phyloP scores from a whole-genome alignment of 23 tunicate genomes.

The Styela clava region DNA sequence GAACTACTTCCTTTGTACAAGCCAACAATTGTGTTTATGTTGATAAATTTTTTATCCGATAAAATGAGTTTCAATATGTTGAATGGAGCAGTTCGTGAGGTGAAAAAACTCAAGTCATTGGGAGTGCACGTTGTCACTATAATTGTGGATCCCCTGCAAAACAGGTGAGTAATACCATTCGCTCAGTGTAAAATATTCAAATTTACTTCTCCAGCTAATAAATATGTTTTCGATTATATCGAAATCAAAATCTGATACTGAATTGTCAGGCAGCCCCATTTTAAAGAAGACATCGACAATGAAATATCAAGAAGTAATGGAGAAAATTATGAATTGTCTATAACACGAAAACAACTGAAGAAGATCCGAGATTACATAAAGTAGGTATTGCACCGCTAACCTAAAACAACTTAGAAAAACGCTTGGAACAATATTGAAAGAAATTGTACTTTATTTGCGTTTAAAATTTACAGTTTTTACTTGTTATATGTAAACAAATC shows the following conservation, averaged over 20 bases:
- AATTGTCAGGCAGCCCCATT: not conserved
- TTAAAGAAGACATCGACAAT: not conserved
- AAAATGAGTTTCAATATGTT: conserved; percentile 53
- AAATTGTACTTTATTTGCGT: no score
- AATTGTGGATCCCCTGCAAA: conserved; percentile 54
- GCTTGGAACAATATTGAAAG: no score
- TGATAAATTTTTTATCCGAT: conserved; percentile 63
- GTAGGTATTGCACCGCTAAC: no score
- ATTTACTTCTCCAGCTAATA: no score
- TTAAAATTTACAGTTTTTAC: no score
- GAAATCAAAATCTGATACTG: no score
- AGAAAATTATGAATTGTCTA: not conserved
- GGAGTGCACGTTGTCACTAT: conserved; percentile 55
- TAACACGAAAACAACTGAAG: not conserved
- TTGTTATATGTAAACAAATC: no score
- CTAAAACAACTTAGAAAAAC: no score
- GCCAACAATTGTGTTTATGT: conserved; percentile 53
- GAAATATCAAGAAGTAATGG: not conserved
- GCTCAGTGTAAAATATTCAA: no score
- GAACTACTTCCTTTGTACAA: conserved; percentile 27
- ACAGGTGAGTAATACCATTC: conserved; percentile 42
- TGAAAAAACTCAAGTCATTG: conserved; percentile 31
- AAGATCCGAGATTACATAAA: not conserved
- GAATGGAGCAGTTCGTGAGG: conserved; percentile 50
- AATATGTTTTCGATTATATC: no score